Conservation (phyloP, 2,797 vertebrate species). For the Amniataba percoides region DNA sequence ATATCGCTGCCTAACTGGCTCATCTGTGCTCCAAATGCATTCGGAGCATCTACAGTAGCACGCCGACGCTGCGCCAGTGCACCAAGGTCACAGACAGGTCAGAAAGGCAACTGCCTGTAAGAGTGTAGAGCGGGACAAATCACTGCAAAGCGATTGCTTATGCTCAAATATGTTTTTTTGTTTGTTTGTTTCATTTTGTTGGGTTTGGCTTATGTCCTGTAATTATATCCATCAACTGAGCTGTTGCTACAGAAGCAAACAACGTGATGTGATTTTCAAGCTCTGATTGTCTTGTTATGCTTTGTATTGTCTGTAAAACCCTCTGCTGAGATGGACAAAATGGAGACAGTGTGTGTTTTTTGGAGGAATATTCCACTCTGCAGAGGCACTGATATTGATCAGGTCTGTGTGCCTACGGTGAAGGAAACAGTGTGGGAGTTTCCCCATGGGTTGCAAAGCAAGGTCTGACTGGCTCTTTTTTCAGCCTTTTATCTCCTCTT, state of each 20-base stretch:
- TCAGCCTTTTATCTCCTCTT: conserved; percentile 13
- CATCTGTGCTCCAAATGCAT: conserved; percentile 71
- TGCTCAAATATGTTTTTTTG: not conserved
- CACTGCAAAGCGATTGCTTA: not conserved
- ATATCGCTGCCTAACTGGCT: conserved; percentile 59
- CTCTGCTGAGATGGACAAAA: conserved; percentile 34
- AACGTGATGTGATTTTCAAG: not conserved
- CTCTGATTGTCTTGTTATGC: not conserved
- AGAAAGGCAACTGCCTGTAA: conserved; percentile 13
- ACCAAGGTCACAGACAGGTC: conserved; percentile 60
- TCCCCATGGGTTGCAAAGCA: conserved; percentile 50
- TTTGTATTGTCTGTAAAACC: conserved; percentile 4
- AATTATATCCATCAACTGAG: not conserved
- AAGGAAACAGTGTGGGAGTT: conserved; percentile 66
- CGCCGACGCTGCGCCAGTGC: conserved; percentile 15
- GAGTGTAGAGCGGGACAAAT: not conserved
- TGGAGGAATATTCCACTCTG: conserved; percentile 54
- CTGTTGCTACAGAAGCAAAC: not conserved
- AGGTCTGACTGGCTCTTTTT: conserved; percentile 13
- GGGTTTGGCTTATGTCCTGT: not conserved
- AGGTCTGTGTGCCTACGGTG: conserved; percentile 49
- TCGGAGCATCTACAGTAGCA: conserved; percentile 39
- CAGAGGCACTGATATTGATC: conserved; percentile 66
- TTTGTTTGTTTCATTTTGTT: not conserved
- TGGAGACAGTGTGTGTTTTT: conserved; percentile 37